These are phyloP conservation scores for Boloria euphrosyne DNA, from an alignment of 2,888 invertebrate genomes.

Conservation along the genomic window DNA sequence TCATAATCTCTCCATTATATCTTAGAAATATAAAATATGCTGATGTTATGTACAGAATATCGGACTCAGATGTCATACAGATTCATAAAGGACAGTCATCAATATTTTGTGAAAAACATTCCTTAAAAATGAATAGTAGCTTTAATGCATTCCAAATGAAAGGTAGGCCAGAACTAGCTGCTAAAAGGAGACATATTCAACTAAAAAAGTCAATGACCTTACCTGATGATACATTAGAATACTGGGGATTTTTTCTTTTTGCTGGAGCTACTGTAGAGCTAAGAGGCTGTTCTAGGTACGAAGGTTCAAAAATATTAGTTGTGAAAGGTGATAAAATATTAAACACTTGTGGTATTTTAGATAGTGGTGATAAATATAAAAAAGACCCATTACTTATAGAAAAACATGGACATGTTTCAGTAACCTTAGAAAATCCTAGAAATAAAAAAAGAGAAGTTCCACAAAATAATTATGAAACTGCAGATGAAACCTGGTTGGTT, in stretches of 20 bases:
- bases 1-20: conserved; percentile 90
- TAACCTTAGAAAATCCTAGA: conserved; percentile 69
- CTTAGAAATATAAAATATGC: conserved; percentile 89
- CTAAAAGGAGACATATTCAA: conserved; percentile 87
- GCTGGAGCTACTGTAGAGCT: conserved; percentile 89
- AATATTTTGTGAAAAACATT: conserved; percentile 90
- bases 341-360: conserved; percentile 89
- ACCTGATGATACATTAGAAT: conserved; percentile 92
- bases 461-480: conserved; percentile 22
- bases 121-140: conserved; percentile 87
- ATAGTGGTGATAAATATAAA: conserved; percentile 86
- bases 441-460: conserved; percentile 37
- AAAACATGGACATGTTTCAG: conserved; percentile 81
- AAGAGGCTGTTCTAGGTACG: conserved; percentile 90
- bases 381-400: conserved; percentile 82
- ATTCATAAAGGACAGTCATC: conserved; percentile 92
- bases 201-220: conserved; percentile 91
- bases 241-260: conserved; percentile 93
- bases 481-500: conserved; percentile 16
- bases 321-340: conserved; percentile 90
- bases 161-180: conserved; percentile 86
- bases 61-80: conserved; percentile 92
- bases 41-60: conserved; percentile 89
- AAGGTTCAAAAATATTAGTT: conserved; percentile 90
- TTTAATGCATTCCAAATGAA: conserved; percentile 89